These are phyloP conservation scores for Nanorana parkeri DNA, from an alignment of 2,113 vertebrate species.

Conservation along the genomic window DNA sequence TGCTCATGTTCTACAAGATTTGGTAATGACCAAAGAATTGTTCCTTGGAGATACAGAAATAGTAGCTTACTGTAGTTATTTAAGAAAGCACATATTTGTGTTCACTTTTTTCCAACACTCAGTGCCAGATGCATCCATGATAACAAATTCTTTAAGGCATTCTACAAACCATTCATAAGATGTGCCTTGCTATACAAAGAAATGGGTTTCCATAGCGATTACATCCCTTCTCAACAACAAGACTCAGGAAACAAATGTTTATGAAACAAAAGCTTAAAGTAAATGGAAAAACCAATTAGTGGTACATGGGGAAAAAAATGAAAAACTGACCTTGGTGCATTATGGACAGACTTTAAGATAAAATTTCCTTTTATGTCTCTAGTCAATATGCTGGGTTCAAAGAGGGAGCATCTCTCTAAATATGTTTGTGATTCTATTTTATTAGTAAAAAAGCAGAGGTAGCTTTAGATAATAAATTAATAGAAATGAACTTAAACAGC, in stretches of 20 bases:
- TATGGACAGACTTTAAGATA: not conserved
- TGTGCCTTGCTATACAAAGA: constrained; percentile 73
- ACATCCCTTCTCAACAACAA: constrained; percentile 72
- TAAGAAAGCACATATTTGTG: constrained; percentile 71
- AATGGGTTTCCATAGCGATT: constrained; percentile 75
- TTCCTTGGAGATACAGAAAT: constrained; percentile 66
- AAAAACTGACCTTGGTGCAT: constrained; percentile 45
- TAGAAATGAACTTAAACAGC: not conserved
- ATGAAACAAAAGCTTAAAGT: constrained; percentile 58
- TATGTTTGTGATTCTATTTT: too few relatives aligned
- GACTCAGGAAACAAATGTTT: constrained; percentile 61
- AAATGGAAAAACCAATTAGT: constrained; percentile 66
- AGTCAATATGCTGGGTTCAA: not conserved
- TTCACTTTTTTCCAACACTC: constrained; percentile 67
- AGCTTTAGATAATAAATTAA: not conserved
- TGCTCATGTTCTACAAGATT: constrained; percentile 61
- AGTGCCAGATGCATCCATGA: constrained; percentile 76
- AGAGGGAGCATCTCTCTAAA: not conserved
- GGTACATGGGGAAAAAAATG: constrained; percentile 58
- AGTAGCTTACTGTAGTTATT: constrained; percentile 71
- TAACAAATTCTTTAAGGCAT: constrained; percentile 71
- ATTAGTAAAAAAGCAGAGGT: not conserved
- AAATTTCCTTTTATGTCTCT: not conserved
- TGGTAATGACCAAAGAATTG: constrained; percentile 61
- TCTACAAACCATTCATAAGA: constrained; percentile 74